phyloP scores from a whole-genome alignment of 2,113 vertebrate species.

The Etia nguti region DNA sequence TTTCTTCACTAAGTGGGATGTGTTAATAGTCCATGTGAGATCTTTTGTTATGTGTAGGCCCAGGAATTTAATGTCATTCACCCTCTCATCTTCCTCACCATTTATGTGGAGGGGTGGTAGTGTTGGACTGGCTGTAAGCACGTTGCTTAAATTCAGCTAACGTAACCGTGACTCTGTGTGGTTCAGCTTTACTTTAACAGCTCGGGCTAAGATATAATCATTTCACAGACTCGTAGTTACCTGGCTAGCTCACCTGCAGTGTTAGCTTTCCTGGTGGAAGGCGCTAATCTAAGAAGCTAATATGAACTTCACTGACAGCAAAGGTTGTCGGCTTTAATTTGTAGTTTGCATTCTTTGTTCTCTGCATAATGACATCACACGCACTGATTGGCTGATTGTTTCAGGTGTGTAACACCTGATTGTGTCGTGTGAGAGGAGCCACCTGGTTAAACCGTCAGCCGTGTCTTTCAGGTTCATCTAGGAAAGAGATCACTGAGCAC shows the following conservation, averaged over 20 bases:
- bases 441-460: neutral
- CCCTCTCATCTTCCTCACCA: too few species aligned
- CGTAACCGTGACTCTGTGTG: neutral
- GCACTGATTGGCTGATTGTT: neutral
- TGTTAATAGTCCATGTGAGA: too few species aligned
- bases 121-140: neutral
- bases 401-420: neutral
- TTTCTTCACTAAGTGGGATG: too few species aligned
- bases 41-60: too few species aligned
- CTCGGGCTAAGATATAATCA: neutral
- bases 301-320: neutral
- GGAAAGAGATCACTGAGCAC: conserved; percentile 93
- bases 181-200: neutral
- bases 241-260: neutral
- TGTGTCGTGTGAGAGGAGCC: neutral
- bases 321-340: neutral
- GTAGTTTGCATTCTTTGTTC: neutral
- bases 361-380: neutral
- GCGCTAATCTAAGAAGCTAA: neutral
- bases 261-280: neutral
- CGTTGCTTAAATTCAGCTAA: neutral
- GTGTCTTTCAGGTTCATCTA: conserved; percentile 79
- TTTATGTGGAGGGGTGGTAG: too few species aligned
- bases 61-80: too few species aligned
- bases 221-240: neutral